Percentiles rank a stretch among this genome's conserved stretches.
Evolutionary conservation across 2,113 vertebrate genomes (phyloP).

Genomic region (Ameiurus melas): DNA sequence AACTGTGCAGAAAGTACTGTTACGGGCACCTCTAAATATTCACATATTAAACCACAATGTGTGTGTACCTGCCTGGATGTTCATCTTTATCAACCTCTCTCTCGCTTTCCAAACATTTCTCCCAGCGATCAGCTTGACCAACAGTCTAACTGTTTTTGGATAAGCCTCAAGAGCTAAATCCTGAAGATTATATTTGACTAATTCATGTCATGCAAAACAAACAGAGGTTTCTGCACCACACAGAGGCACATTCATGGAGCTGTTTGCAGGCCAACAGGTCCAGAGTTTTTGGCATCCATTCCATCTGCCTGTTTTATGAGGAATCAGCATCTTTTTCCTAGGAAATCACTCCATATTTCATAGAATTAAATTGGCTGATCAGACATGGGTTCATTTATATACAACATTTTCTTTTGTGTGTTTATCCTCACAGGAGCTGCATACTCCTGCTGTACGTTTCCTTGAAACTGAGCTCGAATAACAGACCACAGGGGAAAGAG

Average conservation of each 20-base stretch:
- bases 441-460: background rate
- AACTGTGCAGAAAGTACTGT: background rate
- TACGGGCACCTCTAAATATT: background rate
- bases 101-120: background rate
- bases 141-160: background rate
- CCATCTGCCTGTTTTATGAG: slow-evolving; percentile 51
- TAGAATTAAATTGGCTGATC: background rate
- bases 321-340: slow-evolving; percentile 30
- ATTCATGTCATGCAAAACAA: slow-evolving; percentile 58
- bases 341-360: slow-evolving; percentile 37
- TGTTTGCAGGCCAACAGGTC: slow-evolving; percentile 53
- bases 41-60: background rate
- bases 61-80: background rate
- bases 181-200: slow-evolving; percentile 47
- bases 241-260: slow-evolving; percentile 63
- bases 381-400: background rate
- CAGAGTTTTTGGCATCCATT: slow-evolving; percentile 50
- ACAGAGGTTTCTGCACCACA: slow-evolving; percentile 49
- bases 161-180: slow-evolving; percentile 17
- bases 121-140: background rate
- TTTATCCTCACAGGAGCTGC: background rate
- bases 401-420: background rate
- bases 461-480: background rate
- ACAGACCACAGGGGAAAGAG: background rate
- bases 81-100: slow-evolving; percentile 5